Base-by-base conservation (phyloP, 2,888 invertebrate genomes). In the Hecatera dysodea region DNA sequence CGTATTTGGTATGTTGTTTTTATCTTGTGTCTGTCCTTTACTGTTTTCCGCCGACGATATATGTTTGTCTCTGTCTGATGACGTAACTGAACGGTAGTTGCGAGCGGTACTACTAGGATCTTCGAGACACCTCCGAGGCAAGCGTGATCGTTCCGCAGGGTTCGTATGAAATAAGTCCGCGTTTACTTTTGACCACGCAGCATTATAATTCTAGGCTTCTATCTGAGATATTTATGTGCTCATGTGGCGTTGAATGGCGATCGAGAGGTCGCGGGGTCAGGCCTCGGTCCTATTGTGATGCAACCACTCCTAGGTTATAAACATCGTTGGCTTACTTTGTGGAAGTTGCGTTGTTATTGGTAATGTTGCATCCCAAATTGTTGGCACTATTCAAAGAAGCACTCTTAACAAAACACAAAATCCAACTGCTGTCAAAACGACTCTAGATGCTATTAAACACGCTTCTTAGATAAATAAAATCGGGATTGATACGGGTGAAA, bases 1-100 rank as follows among this genome's bases (percentile, higher is more conserved):
- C 95, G 90, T 95, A 96, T 95, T 93, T 92, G 95, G 95, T 82
- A 95, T 92, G 89, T 94, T 92, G 95, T 93, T 93, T 93, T 94
- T 93, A 91, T 91, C 85, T 84, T 82, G 79, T 75, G 11, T 24
- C 84, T 61, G 83, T 92, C 91, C 86, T 85, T 85, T 78, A 91
- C 89, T 73, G 46, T 53, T 84, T 56, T 61, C 55, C 53, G 55
- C 36, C 57, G 24, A 56, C 42, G 67, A 63, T 50, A 68, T 83
- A 70, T 75, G 44, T 78, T 75, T 83, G 82, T 93, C 93, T 90
- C 87, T 86, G 74, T 91, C 89, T 77, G 65, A 75, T 94, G 94
- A 94, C 95, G 94, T 94, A 93, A 94, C 72, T 66, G 90, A 92
- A 93, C 94, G 91, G 93, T 93, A 92, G 92, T 89, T 88, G 80